phyloP scores from a whole-genome alignment of 2,113 vertebrate species.

The Oncorhynchus masou region DNA sequence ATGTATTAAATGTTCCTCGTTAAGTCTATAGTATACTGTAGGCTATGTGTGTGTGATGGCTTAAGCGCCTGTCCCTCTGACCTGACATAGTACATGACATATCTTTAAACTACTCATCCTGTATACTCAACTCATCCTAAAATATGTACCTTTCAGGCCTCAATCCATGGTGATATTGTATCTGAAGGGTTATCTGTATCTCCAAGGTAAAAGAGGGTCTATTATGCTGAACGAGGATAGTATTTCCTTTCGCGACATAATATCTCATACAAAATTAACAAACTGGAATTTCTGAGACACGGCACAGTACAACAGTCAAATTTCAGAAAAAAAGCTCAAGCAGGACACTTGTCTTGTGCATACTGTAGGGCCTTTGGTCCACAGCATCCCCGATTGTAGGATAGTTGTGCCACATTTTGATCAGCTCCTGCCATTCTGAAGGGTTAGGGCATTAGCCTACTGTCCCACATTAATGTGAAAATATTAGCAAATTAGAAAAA shows the following conservation, averaged over 20 bases:
- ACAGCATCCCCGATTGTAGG: not conserved
- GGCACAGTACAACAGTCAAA: not conserved
- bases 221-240: no score
- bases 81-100: not conserved
- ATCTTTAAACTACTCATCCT: not conserved
- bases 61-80: not conserved
- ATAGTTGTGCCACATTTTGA: slow-evolving; percentile 11
- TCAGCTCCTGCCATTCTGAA: slow-evolving; percentile 3
- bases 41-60: not conserved
- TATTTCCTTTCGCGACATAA: not conserved
- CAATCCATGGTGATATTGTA: not conserved
- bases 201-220: no score
- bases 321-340: not conserved
- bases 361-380: not conserved
- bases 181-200: no score
- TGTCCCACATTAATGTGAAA: slow-evolving; percentile 38
- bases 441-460: slow-evolving; percentile 43
- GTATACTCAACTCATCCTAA: not conserved
- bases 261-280: not conserved
- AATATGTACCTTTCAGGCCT: not conserved
- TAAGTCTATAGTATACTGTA: not conserved
- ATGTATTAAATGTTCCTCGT: not conserved
- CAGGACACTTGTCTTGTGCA: not conserved
- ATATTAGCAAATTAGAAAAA: slow-evolving; percentile 23
- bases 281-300: not conserved